These are phyloP conservation scores for Asteroscopus sphinx DNA, from an alignment of 2,888 invertebrate genomes.

Conservation along the genomic window DNA sequence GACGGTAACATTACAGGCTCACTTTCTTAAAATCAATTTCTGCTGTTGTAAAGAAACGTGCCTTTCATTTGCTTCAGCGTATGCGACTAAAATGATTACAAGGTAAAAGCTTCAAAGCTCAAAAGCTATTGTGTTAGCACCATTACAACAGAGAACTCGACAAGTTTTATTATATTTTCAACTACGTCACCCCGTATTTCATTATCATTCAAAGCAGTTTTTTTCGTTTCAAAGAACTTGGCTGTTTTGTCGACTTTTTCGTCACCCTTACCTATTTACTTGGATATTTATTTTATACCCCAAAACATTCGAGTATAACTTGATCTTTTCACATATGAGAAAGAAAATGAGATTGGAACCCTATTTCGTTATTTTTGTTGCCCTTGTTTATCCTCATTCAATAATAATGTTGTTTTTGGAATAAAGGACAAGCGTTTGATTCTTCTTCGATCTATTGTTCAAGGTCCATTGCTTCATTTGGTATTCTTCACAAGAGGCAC, in stretches of 20 bases:
- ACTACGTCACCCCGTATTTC: slow-evolving; percentile 30
- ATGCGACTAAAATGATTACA: slow-evolving; percentile 28
- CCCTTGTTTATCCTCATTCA: slow-evolving; percentile 45
- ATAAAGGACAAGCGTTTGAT: slow-evolving; percentile 40
- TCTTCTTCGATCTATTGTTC: slow-evolving; percentile 18
- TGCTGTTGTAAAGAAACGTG: slow-evolving; percentile 7
- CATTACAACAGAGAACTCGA: slow-evolving; percentile 33
- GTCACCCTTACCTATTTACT: slow-evolving; percentile 38
- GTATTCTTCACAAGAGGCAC: slow-evolving; percentile 27
- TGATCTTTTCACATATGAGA: slow-evolving; percentile 49
- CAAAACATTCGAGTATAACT: slow-evolving; percentile 48
- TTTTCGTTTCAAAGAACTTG: slow-evolving; percentile 32
- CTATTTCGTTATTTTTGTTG: slow-evolving; percentile 55
- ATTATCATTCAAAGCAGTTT: slow-evolving; percentile 43
- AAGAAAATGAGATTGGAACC: slow-evolving; percentile 61
- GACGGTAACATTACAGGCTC: slow-evolving; percentile 1
- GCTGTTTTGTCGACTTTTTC: slow-evolving; percentile 18
- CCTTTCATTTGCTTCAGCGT: slow-evolving; percentile 9
- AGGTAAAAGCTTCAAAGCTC: slow-evolving; percentile 39
- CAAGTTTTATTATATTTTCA: slow-evolving; percentile 30
- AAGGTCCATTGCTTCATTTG: slow-evolving; percentile 28
- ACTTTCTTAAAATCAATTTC: slow-evolving; percentile 11
- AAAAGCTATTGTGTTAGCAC: slow-evolving; percentile 32
- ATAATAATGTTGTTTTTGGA: slow-evolving; percentile 44
- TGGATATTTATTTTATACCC: slow-evolving; percentile 49